Conservation (phyloP, 1,140 invertebrate genomes). For the Triops cancriformis region DNA sequence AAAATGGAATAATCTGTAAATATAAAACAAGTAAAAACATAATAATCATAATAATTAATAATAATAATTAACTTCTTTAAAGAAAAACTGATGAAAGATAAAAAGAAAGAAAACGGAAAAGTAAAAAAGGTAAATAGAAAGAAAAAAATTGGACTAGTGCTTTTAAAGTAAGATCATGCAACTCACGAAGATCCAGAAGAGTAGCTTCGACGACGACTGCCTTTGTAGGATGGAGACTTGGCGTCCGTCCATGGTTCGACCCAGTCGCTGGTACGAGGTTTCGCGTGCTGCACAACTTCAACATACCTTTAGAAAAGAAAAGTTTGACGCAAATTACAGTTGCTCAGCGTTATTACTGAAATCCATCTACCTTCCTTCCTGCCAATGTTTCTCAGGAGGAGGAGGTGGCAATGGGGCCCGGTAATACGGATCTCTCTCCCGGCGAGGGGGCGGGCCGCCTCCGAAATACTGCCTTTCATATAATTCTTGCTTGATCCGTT, state of each 20-base stretch:
- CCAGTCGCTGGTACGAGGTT: constrained; percentile 62
- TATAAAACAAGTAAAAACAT: too few relatives aligned
- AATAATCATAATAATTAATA: too few relatives aligned
- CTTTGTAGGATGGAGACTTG: constrained; percentile 54
- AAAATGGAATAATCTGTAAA: too few relatives aligned
- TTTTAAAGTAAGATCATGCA: constrained; percentile 44
- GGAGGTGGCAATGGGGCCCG: constrained; percentile 7
- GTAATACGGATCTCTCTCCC: constrained; percentile 21
- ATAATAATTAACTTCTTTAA: too few relatives aligned
- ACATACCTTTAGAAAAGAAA: constrained; percentile 23
- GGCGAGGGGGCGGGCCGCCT: constrained; percentile 10
- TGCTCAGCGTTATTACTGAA: background rate
- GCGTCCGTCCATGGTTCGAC: constrained; percentile 84
- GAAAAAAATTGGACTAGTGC: constrained; percentile 45
- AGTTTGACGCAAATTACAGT: background rate
- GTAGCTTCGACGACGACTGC: constrained; percentile 31
- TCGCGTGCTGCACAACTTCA: constrained; percentile 26
- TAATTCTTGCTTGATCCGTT: constrained; percentile 28
- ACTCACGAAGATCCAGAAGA: constrained; percentile 31
- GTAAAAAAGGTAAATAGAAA: constrained; percentile 8
- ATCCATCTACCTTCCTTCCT: constrained; percentile 25
- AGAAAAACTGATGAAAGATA: constrained; percentile 47
- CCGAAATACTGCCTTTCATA: constrained; percentile 28
- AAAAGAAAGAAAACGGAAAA: constrained; percentile 31
- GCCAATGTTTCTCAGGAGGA: constrained; percentile 28